Percentiles rank a stretch among this genome's conserved stretches.
Conservation (phyloP, 2,113 vertebrate species). For the Ciconia boyciana region DNA sequence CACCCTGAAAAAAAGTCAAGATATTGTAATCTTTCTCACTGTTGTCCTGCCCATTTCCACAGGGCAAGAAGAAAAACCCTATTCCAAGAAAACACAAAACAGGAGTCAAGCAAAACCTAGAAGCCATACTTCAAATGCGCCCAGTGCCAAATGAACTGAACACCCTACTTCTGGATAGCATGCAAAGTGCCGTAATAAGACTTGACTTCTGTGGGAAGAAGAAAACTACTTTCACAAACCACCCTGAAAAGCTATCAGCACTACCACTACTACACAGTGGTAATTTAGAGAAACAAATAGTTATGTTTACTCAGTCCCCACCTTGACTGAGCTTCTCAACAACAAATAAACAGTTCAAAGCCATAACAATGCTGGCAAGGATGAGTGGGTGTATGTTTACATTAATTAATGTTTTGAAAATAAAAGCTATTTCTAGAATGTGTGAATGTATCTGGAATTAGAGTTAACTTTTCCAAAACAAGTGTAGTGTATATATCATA, state of each 20-base stretch:
- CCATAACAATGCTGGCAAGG: not conserved
- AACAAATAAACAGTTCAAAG: not conserved
- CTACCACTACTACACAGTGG: not conserved
- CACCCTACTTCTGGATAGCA: not conserved
- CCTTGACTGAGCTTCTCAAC: not conserved
- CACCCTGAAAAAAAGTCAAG: not conserved
- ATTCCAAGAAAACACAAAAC: not conserved
- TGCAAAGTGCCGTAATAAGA: not conserved
- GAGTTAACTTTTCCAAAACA: not conserved
- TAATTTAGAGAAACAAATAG: not conserved
- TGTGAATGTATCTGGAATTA: not conserved
- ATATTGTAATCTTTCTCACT: not conserved
- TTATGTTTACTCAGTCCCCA: not conserved
- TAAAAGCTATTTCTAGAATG: not conserved
- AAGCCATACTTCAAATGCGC: not conserved
- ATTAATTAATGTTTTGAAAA: not conserved
- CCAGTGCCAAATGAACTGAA: not conserved
- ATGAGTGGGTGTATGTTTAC: not conserved
- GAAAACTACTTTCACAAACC: not conserved
- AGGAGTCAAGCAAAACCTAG: not conserved
- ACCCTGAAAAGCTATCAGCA: not conserved
- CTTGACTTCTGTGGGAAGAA: not conserved
- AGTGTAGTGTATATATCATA: not conserved
- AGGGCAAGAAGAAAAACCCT: not conserved
- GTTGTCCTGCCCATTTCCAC: not conserved